Conservation (phyloP, 2,888 invertebrate genomes). For the Gerris lacustris region DNA sequence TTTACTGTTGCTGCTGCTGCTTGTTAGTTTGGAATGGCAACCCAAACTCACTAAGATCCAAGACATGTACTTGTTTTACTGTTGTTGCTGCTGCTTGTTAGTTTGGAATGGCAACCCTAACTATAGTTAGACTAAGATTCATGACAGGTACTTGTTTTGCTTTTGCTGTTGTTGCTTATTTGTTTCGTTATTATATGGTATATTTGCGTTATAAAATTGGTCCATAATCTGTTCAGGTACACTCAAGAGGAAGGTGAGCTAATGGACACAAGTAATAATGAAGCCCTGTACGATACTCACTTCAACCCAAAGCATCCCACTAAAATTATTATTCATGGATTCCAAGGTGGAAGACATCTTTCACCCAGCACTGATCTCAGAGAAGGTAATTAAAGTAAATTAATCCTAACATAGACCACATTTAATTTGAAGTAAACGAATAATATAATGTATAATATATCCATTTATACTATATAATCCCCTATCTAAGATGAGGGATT, state of each 20-base stretch:
- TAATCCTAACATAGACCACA: neutral
- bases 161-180: too few species aligned
- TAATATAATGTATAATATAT: neutral
- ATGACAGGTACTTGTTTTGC: too few species aligned
- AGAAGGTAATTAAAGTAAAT: constrained; percentile 39
- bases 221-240: constrained; percentile 40
- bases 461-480: neutral
- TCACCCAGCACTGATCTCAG: constrained; percentile 76
- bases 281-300: constrained; percentile 57
- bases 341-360: constrained; percentile 69
- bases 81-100: too few species aligned
- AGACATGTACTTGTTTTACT: too few species aligned
- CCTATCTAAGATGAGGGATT: too few species aligned
- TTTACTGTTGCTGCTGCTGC: too few species aligned
- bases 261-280: constrained; percentile 54
- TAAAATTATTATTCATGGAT: constrained; percentile 82
- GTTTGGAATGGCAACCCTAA: too few species aligned
- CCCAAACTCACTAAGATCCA: too few species aligned
- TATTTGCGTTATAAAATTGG: neutral
- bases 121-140: too few species aligned
- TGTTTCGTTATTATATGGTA: too few species aligned
- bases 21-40: too few species aligned
- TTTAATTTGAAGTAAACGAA: neutral
- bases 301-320: constrained; percentile 69
- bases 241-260: constrained; percentile 63